A percentile compares a stretch with the other conserved stretches of the same genome.
Conservation (phyloP, 1,140 invertebrate genomes). For the Varroa destructor region DNA sequence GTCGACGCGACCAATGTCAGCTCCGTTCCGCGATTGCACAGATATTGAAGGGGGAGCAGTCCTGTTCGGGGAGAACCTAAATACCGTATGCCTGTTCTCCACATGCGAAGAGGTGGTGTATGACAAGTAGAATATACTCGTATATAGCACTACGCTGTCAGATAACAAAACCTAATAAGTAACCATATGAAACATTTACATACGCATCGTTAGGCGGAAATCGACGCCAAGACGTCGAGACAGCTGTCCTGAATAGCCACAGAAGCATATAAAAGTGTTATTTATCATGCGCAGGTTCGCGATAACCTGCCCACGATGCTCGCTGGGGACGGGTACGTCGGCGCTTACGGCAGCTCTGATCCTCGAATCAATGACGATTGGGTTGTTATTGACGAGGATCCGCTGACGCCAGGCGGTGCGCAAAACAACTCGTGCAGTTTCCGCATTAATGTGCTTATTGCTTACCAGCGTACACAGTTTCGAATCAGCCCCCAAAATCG, state of each 20-base stretch:
- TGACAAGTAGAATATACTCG: too few relatives aligned
- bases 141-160: too few relatives aligned
- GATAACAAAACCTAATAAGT: too few relatives aligned
- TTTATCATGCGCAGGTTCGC: too few relatives aligned
- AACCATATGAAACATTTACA: too few relatives aligned
- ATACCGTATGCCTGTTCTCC: background rate
- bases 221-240: too few relatives aligned
- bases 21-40: conserved; percentile 15
- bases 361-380: conserved; percentile 5
- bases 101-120: background rate
- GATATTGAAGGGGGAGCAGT: conserved; percentile 7
- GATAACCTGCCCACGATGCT: conserved; percentile 8
- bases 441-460: background rate
- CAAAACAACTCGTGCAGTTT: conserved; percentile 2
- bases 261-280: too few relatives aligned
- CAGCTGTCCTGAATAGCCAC: too few relatives aligned
- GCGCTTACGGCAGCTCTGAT: conserved; percentile 19
- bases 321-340: background rate
- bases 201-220: too few relatives aligned
- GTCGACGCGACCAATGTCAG: conserved; percentile 13
- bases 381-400: background rate
- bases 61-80: background rate
- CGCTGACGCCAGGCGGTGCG: background rate
- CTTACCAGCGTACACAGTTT: conserved; percentile 6
- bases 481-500: conserved; percentile 9